Evolutionary conservation across 2,888 invertebrate species (phyloP).

Genomic region (Noctua janthina): DNA sequence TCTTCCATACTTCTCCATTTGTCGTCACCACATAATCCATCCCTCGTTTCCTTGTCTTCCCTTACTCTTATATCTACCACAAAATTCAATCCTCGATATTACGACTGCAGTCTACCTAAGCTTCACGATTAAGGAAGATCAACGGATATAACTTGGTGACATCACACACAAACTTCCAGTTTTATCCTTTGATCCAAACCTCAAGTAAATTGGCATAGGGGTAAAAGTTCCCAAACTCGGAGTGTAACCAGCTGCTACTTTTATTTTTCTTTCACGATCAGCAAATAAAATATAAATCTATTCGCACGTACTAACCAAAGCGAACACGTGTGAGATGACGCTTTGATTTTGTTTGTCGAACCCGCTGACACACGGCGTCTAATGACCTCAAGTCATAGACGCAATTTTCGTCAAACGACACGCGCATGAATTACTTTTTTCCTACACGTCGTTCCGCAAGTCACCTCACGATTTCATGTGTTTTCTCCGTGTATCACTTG

Average conservation of each 20-base stretch:
- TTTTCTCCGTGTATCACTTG: background rate
- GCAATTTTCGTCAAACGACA: background rate
- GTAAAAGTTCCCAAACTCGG: conserved; percentile 27
- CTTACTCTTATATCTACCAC: background rate
- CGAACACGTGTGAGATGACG: background rate
- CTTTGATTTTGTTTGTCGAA: background rate
- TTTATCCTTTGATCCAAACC: conserved; percentile 25
- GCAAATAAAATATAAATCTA: conserved; percentile 45
- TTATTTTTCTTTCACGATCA: conserved; percentile 41
- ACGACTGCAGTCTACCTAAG: background rate
- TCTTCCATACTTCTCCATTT: background rate
- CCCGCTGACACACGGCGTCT: background rate
- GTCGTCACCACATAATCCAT: background rate
- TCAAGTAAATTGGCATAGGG: conserved; percentile 14
- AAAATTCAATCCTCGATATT: background rate
- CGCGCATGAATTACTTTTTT: background rate
- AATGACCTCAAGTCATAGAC: background rate
- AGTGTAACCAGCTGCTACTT: conserved; percentile 26
- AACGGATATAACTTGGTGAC: background rate
- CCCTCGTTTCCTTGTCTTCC: background rate
- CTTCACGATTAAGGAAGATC: background rate
- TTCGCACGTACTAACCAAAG: background rate
- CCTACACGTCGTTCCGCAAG: background rate
- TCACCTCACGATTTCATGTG: background rate
- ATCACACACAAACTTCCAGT: conserved; percentile 6